A percentile compares a stretch with the other conserved stretches of the same genome.
Conservation (phyloP, 2,113 vertebrate species). For the Beaufortia kweichowensis region DNA sequence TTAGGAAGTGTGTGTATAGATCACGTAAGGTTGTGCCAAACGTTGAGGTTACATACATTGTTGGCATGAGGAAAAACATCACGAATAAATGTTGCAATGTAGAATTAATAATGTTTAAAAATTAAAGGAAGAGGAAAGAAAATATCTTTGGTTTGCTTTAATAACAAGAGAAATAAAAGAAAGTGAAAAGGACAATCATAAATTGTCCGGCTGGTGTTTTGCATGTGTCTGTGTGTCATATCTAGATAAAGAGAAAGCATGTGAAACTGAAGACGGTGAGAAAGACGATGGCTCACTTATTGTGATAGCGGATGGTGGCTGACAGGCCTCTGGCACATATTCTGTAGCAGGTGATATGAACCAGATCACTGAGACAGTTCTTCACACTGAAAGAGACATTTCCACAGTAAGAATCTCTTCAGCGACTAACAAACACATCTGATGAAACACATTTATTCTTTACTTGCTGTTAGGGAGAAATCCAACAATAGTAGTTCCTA, state of each 20-base stretch:
- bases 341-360: slow-evolving; percentile 90
- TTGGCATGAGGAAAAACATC: too few relatives aligned
- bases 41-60: background rate
- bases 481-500: slow-evolving; percentile 83
- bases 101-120: too few relatives aligned
- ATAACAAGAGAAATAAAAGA: too few relatives aligned
- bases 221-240: too few relatives aligned
- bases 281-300: slow-evolving; percentile 78
- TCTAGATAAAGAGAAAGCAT: too few relatives aligned
- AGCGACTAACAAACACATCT: background rate
- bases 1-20: background rate
- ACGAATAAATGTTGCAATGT: too few relatives aligned
- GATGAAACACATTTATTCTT: slow-evolving; percentile 26
- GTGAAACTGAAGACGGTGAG: background rate
- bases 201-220: too few relatives aligned
- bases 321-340: slow-evolving; percentile 91
- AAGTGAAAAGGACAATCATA: too few relatives aligned
- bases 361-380: slow-evolving; percentile 84
- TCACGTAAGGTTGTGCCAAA: background rate
- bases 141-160: too few relatives aligned
- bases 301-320: slow-evolving; percentile 87
- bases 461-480: slow-evolving; percentile 86
- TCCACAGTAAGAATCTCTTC: background rate
- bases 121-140: too few relatives aligned
- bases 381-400: slow-evolving; percentile 74